These are phyloP conservation scores for Hyla sarda DNA, from an alignment of 2,113 vertebrate species.

Conservation along the genomic window DNA sequence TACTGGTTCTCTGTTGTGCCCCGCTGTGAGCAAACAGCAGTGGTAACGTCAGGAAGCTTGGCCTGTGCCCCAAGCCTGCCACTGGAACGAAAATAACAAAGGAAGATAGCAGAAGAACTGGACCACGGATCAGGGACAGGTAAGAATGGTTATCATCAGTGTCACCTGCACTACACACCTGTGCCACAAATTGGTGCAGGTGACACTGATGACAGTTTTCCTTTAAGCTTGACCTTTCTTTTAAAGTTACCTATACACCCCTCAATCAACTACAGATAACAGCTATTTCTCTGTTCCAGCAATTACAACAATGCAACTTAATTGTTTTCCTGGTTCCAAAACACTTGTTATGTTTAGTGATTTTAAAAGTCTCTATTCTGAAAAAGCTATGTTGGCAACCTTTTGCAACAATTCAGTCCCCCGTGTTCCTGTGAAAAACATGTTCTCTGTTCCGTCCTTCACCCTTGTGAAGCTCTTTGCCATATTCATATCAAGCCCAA, in stretches of 20 bases:
- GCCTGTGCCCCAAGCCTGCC: no score
- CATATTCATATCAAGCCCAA: constrained; percentile 12
- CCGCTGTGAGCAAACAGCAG: no score
- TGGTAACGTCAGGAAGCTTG: no score
- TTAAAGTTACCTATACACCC: neutral
- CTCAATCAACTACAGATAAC: neutral
- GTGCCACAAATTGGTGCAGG: no score
- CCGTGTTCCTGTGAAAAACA: neutral
- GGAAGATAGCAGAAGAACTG: no score
- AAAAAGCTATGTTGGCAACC: neutral
- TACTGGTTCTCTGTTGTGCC: no score
- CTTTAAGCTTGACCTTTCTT: neutral
- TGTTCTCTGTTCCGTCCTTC: neutral
- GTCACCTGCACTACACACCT: no score
- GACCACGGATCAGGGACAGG: no score
- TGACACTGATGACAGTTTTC: no score
- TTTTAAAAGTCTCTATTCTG: neutral
- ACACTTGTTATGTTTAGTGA: neutral
- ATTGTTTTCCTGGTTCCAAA: neutral
- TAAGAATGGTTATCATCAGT: no score
- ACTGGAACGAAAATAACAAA: no score
- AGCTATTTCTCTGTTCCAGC: neutral
- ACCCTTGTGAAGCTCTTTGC: constrained; percentile 5
- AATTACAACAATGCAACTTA: neutral
- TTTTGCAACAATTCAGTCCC: neutral